Base-by-base conservation (phyloP, 2,113 vertebrate species). In the Seriola rivoliana region DNA sequence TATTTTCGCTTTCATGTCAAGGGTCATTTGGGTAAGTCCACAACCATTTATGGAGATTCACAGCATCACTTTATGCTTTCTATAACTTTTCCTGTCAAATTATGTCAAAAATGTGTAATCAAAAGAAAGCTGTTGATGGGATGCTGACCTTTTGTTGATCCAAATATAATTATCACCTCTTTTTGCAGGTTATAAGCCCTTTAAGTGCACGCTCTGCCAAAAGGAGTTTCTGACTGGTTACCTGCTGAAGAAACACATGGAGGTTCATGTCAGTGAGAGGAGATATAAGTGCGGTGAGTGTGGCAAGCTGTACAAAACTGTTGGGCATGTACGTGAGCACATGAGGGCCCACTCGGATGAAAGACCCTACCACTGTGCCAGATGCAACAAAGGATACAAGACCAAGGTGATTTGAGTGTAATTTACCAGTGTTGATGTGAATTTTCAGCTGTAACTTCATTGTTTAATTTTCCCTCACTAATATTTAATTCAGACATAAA, bases 211-310 rank as follows among this genome's bases (percentile, higher is more conserved):
- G 25, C 94, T 96, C 66, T 99, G 98, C 64, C 96, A 97, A 77
- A 99, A 99, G 76, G 97, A 98, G 90, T 99, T 99, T 92, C 95
- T 97, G 5, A 99, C 98, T 57, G 97, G 97, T 81, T 99, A 99
- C 89, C 86, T 99, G 90, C 95, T 99, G 60, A 98, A 97, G 89
- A 99, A 99, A 91, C 98, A 99, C 88, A 97, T 97, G 94, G 97
- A 99, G 57, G 95, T 96, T 2, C 98, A 99, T 0, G 95, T 97
- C 68, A 97, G 95, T 0, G 97, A 99, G 90, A 95, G 98, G 81
- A 95, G 97, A 8, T 99, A 97, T 92, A 97, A 98, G 88, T 99
- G 98, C 0, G 98, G 97, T 0, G 98, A 99, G 89, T 99, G 98
- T 0, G 98, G 98, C 59, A 99, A 99, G 78, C 95, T 99, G 44